Evolutionary conservation across 2,888 invertebrate species (phyloP).

Genomic region (Tenthredo mesomela): DNA sequence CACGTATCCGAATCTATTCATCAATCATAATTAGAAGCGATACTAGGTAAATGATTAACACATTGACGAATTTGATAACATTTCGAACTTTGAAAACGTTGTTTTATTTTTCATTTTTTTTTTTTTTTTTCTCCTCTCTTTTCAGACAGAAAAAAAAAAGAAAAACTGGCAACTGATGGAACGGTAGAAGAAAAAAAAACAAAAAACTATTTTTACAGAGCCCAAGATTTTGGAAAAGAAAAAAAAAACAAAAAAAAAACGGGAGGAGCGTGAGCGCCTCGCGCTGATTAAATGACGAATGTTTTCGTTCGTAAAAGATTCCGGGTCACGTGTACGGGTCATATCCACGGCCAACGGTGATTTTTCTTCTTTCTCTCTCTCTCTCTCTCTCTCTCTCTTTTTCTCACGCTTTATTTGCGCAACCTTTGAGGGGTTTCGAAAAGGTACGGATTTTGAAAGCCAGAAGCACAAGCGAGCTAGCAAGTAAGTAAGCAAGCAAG

Average conservation of each 20-base stretch:
- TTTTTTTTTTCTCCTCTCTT: neutral
- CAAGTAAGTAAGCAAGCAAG: constrained; percentile 20
- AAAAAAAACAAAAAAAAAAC: neutral
- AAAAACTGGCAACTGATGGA: neutral
- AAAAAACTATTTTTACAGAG: neutral
- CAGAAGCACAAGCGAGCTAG: constrained; percentile 28
- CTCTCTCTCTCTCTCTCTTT: no score
- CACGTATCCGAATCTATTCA: neutral
- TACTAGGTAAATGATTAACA: neutral
- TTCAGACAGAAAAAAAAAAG: neutral
- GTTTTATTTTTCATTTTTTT: neutral
- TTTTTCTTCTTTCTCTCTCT: neutral
- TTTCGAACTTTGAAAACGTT: neutral
- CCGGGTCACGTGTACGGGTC: neutral
- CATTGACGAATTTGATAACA: neutral
- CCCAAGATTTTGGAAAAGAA: neutral
- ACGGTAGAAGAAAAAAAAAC: neutral
- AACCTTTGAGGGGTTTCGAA: neutral
- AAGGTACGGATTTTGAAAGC: neutral
- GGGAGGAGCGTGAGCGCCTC: no score
- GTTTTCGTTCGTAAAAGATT: neutral
- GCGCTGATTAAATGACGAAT: neutral
- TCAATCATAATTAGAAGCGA: neutral
- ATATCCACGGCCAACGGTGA: neutral
- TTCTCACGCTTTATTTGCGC: neutral